Conservation (phyloP, 2,797 vertebrate genomes). For the Cirrhinus mrigala region DNA sequence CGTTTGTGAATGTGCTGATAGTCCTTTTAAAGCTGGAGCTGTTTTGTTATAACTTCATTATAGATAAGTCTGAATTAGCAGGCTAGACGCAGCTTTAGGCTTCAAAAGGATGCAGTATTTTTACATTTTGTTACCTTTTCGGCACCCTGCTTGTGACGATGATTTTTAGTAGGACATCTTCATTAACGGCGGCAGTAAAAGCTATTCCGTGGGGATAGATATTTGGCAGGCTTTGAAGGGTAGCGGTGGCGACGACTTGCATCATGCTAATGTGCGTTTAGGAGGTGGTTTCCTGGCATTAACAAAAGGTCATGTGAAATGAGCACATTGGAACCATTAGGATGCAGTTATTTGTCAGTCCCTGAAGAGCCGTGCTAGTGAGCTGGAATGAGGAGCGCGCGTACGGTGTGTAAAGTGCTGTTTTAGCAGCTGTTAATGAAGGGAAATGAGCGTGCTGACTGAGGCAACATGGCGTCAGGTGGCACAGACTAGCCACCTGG, state of each 20-base stretch:
- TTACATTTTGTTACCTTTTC: constrained; percentile 16
- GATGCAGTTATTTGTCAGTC: constrained; percentile 57
- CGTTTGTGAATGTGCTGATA: constrained; percentile 10
- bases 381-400: constrained; percentile 38
- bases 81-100: neutral
- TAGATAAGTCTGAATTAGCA: neutral
- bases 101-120: constrained; percentile 10
- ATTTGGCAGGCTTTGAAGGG: constrained; percentile 52
- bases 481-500: constrained; percentile 45
- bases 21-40: neutral
- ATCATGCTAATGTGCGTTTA: constrained; percentile 58
- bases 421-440: constrained; percentile 55
- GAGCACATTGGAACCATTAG: constrained; percentile 59
- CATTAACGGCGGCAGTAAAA: constrained; percentile 44
- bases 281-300: constrained; percentile 52
- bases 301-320: constrained; percentile 63
- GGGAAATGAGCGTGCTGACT: constrained; percentile 53
- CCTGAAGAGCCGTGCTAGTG: constrained; percentile 55
- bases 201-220: constrained; percentile 36
- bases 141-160: constrained; percentile 37
- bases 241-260: constrained; percentile 46
- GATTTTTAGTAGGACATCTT: constrained; percentile 49
- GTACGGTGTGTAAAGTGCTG: constrained; percentile 32
- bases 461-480: constrained; percentile 45
- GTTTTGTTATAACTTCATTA: constrained; percentile 14